Conservation (phyloP, 2,113 vertebrate genomes). For the Lophura nycthemera region DNA sequence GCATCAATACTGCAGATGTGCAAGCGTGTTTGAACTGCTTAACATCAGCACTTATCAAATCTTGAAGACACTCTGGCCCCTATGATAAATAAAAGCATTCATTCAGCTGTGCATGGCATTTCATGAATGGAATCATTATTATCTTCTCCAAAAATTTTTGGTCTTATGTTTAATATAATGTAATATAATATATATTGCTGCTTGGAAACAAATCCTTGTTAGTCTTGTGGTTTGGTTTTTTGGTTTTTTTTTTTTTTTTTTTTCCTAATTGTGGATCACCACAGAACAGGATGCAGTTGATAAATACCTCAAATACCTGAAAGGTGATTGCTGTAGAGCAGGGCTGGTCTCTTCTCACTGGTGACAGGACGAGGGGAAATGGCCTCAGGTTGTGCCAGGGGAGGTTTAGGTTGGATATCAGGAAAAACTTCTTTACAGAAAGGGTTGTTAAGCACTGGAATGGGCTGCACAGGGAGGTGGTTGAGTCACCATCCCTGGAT, state of each 20-base stretch:
- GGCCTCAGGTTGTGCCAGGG: too few species aligned
- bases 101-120: not conserved
- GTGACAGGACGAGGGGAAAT: too few species aligned
- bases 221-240: too few species aligned
- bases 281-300: not conserved
- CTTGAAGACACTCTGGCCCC: not conserved
- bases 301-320: not conserved
- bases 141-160: rapidly evolving
- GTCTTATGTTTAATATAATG: not conserved
- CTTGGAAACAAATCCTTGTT: not conserved
- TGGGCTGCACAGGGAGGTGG: too few species aligned
- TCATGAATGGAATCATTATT: not conserved
- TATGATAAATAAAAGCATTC: not conserved
- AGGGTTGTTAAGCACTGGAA: too few species aligned
- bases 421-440: too few species aligned
- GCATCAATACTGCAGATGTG: not conserved
- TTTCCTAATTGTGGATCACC: not conserved
- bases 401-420: too few species aligned
- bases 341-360: too few species aligned
- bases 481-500: too few species aligned
- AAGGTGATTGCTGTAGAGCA: too few species aligned
- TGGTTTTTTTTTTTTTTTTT: not conserved
- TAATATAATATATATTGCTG: rapidly evolving
- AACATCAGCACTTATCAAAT: not conserved
- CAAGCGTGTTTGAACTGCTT: not conserved